Evolutionary conservation across 2,113 vertebrate species (phyloP), one percentile per base, ranked within the genome.

Genomic region (Microtus montanus): DNA sequence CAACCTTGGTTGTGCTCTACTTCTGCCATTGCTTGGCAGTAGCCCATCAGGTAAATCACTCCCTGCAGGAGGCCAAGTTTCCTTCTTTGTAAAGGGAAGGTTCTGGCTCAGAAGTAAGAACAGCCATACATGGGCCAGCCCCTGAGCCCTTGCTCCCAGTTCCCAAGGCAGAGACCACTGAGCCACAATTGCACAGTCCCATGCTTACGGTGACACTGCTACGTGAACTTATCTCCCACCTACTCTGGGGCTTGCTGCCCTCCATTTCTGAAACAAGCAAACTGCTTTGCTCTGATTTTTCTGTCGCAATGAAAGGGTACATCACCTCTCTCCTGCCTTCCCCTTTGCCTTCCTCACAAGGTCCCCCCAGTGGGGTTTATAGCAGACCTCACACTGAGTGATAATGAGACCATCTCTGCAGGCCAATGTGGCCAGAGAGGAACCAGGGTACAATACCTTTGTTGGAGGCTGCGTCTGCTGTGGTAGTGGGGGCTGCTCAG

Each of bases 401-500:
- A 44, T 68, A 66, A 58, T 14, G 41, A 70, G 75, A 24, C 10
- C 33, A 19, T 61, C 12, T 30, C 77, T 52, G 52, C 3, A 41
- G 83, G 91, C 24, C 52, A 0, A 13, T 20, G 33, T 64, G 54
- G 52, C 13, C 41, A 0, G 38, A 24, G 33, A 91, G 41, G 77
- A 88, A 73, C 77, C 4, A 28, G 66, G 78, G 61, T 7, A 17
- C 68, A 84, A 95, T 98, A 99, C 99, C 98, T 99, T 99, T 97
- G 98, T 97, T 75, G 99, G 99, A 88, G 98, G 99, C 97, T 99
- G 99, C 17, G 97, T 98, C 95, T 99, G 99, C 84, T 98, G 99
- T 26, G 99, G 99, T 71, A 99, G 98, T 74, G 99, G 99, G 90
- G 99, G 99, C 97, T 99, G 99, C 96, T 99, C 99, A 41, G 99